Evolutionary conservation across 2,888 invertebrate genomes (phyloP), one percentile per base, ranked within the genome.

Genomic region (Philereme transversata): DNA sequence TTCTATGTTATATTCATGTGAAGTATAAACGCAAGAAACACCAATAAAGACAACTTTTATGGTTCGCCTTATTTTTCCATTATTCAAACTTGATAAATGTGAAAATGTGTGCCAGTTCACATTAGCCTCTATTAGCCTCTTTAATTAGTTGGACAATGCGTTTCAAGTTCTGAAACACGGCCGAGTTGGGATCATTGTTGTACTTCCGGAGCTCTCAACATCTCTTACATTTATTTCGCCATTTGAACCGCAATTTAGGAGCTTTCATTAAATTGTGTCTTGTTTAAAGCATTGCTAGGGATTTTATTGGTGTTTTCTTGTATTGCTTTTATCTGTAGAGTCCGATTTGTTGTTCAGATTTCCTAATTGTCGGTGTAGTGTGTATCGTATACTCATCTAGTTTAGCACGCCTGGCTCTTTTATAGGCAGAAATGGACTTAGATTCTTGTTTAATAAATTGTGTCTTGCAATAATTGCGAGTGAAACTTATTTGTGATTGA

Each of bases 61-160:
- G 3, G 22, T 22, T 22, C 22, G 3, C 22, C 22, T 22, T 22
- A 22, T 22, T 22, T 22, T 22, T 22, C 22, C 22, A 22, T 22
- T 22, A 7, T 43, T 8, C 11, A 11, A 35, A 52, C 38, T 53
- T n/a, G 4, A 35, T 6, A 53, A 58, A 65, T 58, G 50, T 56
- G 60, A 59, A 63, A 68, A 62, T 54, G 55, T 66, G 67, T 67
- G 65, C 57, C 65, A 60, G 65, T 70, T 72, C 69, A 65, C 72
- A 72, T 67, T 60, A 63, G 45, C 56, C 50, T 60, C 60, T 58
- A 72, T 67, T 60, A 63, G 45, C 56, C 50, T 60, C 60, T 58
- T 62, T 68, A 72, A 72, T 72, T 69, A 65, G 62, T 63, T 63
- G 22, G 65, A 73, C 71, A 72, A 73, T 72, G 72, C 66, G 54